These are phyloP conservation scores for Porphyrio hochstetteri DNA, from an alignment of 2,113 vertebrate species.

Conservation along the genomic window DNA sequence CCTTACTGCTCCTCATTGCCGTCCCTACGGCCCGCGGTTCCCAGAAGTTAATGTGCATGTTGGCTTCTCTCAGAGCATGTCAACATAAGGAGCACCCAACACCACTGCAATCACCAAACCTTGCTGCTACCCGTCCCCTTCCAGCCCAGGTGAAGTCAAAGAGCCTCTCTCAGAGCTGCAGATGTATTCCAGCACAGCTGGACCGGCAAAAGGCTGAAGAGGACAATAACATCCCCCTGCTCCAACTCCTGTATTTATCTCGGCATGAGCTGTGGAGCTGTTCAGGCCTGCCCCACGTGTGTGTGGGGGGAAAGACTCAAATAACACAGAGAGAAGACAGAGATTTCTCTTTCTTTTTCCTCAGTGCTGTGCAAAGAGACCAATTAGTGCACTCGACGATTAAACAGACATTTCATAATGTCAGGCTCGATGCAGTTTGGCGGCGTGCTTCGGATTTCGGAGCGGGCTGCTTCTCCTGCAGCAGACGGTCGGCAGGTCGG, in stretches of 20 bases:
- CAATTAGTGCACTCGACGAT: background rate
- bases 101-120: background rate
- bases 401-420: constrained; percentile 2
- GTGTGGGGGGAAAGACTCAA: background rate
- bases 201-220: background rate
- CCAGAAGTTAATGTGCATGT: fast-evolving
- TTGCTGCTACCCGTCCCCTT: fast-evolving
- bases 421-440: background rate
- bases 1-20: fast-evolving
- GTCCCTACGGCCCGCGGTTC: background rate
- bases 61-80: background rate
- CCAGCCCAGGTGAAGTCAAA: background rate
- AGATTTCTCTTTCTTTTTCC: background rate
- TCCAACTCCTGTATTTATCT: background rate
- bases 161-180: background rate
- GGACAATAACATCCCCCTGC: background rate
- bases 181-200: background rate
- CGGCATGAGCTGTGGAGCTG: background rate
- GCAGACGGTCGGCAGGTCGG: background rate
- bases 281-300: background rate
- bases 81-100: fast-evolving
- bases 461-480: background rate
- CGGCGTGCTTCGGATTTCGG: background rate
- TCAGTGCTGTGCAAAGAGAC: background rate
- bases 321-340: background rate